Base-by-base conservation (phyloP, 2,797 vertebrate species). In the Otolemur crassicaudatus region DNA sequence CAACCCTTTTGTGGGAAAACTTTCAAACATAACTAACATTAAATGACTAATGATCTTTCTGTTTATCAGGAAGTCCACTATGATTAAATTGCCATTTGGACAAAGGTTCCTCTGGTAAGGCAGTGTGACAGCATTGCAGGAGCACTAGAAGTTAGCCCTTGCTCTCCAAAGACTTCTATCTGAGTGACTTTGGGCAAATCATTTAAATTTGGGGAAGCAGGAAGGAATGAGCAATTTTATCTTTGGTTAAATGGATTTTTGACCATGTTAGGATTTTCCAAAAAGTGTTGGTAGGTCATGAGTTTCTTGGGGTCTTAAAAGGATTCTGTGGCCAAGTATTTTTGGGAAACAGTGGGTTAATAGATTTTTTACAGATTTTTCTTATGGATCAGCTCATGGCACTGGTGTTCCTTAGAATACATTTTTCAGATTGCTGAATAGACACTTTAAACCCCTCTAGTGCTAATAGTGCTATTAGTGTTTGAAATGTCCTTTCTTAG, bases 31-130 rank as follows among this genome's bases (percentile, higher is more conserved):
- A 65, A 90, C 34, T 97, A 93, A 49, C 96, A 95, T 94, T 95
- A 95, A 90, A 12, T 86, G 82, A 20, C 94, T 96, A 95, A 92
- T 94, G 90, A 89, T 95, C 92, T 12, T 96, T 91, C n/a, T 94
- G 95, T 98, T 81, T 85, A 94, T 94, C 83, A 69, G 91, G 95
- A 93, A 94, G 94, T 95, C 95, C 90, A 95, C 5, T 94, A 25
- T 96, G 93, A 97, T 98, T 95, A 96, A 96, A 96, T 76, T 93
- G 75, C 86, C 83, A 86, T 91, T 91, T 96, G 90, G 94, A 93
- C 76, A 82, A 90, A 75, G 82, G 49, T n/a, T 76, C 95, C 91
- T 94, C 63, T 61, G 73, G 87, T 93, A 37, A 85, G 31, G 53
- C 53, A 76, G 58, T 56, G 56, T 23, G 34, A 87, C 87, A 80